phyloP scores from a whole-genome alignment of 2,113 vertebrate genomes.

The Oceanites oceanicus region DNA sequence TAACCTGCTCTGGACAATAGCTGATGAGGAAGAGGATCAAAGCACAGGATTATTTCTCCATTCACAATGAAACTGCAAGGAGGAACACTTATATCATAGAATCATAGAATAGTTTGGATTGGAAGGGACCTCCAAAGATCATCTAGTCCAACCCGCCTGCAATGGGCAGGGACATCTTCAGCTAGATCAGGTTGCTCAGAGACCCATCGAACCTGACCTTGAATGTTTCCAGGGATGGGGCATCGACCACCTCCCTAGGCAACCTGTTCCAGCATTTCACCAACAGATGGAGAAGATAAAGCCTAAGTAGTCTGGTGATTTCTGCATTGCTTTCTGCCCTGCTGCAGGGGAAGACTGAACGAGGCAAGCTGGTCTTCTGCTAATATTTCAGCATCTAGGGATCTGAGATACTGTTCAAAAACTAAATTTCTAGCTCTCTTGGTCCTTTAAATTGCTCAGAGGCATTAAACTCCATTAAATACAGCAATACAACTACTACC shows the following conservation, averaged over 20 bases:
- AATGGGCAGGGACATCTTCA: neutral
- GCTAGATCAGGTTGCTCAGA: neutral
- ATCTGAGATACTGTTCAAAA: neutral
- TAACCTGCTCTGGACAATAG: neutral
- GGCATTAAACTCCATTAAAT: neutral
- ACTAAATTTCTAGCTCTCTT: neutral
- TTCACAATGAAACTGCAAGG: neutral
- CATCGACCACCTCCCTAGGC: neutral
- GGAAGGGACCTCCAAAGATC: neutral
- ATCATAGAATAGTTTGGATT: neutral
- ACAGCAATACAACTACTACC: neutral
- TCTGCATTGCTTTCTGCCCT: neutral
- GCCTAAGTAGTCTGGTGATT: neutral
- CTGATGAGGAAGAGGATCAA: neutral
- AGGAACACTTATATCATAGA: neutral
- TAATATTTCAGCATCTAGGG: neutral
- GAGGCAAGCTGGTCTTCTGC: neutral
- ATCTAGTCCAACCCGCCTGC: neutral
- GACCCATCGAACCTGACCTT: rapidly evolving
- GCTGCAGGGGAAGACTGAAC: neutral
- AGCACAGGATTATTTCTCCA: neutral
- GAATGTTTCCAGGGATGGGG: neutral
- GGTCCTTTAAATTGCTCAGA: neutral
- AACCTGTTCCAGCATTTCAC: neutral
- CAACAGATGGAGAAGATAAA: neutral